A percentile compares a stretch with the other conserved stretches of the same genome.
Conservation (phyloP, 2,888 invertebrate species). For the Dione juno region DNA sequence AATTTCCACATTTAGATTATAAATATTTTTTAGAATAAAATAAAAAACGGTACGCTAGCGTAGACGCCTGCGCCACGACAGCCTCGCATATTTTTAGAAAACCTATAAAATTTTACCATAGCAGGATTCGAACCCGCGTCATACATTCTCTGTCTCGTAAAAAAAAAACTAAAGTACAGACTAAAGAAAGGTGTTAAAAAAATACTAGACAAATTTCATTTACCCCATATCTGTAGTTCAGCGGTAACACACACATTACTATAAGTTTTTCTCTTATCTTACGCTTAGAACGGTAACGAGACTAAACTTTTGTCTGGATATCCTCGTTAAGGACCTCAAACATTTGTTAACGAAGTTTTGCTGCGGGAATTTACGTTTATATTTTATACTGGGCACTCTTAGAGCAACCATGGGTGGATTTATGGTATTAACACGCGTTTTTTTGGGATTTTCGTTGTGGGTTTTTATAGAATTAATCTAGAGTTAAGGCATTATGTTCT, state of each 20-base stretch:
- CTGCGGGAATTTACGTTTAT: slow-evolving; percentile 58
- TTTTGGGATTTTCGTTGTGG: background rate
- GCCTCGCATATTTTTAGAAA: too few relatives aligned
- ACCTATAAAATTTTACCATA: too few relatives aligned
- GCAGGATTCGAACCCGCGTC: too few relatives aligned
- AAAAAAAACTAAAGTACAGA: too few relatives aligned
- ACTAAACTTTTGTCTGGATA: slow-evolving; percentile 63
- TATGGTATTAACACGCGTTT: background rate
- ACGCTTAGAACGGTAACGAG: slow-evolving; percentile 66
- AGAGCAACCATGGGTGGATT: background rate
- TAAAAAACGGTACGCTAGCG: too few relatives aligned
- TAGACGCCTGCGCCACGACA: too few relatives aligned
- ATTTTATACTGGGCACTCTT: slow-evolving; percentile 44
- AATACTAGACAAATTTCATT: background rate
- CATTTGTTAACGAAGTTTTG: slow-evolving; percentile 63
- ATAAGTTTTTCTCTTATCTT: slow-evolving; percentile 70
- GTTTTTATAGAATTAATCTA: background rate
- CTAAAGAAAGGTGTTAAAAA: background rate
- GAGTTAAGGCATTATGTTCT: background rate
- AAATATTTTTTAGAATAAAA: too few relatives aligned
- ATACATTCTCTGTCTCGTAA: too few relatives aligned
- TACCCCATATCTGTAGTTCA: background rate
- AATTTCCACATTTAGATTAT: too few relatives aligned
- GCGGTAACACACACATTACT: slow-evolving; percentile 55
- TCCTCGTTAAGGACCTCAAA: slow-evolving; percentile 56